phyloP scores from a whole-genome alignment of 2,113 vertebrate genomes.

The Oncorhynchus clarkii region DNA sequence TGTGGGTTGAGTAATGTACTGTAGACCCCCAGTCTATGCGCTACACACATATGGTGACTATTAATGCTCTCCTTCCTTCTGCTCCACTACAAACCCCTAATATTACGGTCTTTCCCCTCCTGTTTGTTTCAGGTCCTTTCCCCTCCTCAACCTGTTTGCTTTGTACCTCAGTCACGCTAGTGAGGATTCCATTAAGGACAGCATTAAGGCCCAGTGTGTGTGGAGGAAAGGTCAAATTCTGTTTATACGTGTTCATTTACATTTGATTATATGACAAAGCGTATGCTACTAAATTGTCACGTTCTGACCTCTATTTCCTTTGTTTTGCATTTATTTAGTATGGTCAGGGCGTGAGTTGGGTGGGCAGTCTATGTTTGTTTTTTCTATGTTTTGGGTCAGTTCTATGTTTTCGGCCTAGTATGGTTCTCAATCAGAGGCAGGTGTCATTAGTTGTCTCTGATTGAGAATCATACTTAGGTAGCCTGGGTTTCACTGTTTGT shows the following conservation, averaged over 20 bases:
- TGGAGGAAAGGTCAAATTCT: constrained; percentile 49
- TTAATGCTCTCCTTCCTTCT: constrained; percentile 53
- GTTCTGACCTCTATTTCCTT: no score
- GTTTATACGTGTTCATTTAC: constrained; percentile 76
- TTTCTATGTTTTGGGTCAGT: no score
- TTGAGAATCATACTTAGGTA: no score
- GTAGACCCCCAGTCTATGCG: constrained; percentile 48
- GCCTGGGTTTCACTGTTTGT: no score
- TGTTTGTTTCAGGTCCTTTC: constrained; percentile 57
- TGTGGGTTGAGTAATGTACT: constrained; percentile 62
- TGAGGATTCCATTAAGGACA: constrained; percentile 29
- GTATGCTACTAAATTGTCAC: constrained; percentile 43
- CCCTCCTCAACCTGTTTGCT: constrained; percentile 58
- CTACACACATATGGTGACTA: constrained; percentile 65
- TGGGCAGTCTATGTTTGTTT: no score
- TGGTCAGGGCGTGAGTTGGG: no score
- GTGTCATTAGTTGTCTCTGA: no score
- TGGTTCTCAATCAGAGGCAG: no score
- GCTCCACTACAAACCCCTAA: constrained; percentile 26
- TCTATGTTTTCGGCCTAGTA: no score
- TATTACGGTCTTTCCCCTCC: constrained; percentile 40
- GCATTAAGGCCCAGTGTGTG: constrained; percentile 32
- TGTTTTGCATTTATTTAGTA: no score
- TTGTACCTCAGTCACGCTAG: constrained; percentile 57
- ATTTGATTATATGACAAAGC: constrained; percentile 66